These are phyloP conservation scores for Charina bottae DNA, from an alignment of 2,113 vertebrate genomes.

Conservation along the genomic window DNA sequence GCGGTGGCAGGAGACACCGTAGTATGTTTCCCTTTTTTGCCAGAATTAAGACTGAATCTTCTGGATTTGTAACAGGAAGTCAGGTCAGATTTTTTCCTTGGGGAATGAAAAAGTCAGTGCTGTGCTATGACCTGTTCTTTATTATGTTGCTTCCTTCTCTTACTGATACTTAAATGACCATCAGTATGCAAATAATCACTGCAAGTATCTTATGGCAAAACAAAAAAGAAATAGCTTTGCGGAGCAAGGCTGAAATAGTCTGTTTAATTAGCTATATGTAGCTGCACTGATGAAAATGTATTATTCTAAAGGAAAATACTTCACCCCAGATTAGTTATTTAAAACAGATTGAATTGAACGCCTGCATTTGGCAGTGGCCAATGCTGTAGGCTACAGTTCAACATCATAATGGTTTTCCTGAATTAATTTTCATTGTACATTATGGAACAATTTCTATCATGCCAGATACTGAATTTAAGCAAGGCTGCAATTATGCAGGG, in stretches of 20 bases:
- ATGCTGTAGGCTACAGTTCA: background rate
- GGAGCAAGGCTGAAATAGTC: constrained; percentile 60
- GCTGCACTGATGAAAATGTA: constrained; percentile 50
- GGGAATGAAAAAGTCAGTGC: constrained; percentile 38
- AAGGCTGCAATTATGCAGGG: background rate
- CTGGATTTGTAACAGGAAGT: constrained; percentile 24
- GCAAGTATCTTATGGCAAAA: constrained; percentile 51
- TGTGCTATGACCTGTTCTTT: constrained; percentile 28
- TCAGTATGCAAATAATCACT: constrained; percentile 45
- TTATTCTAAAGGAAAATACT: constrained; percentile 57
- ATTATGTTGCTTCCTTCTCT: constrained; percentile 28
- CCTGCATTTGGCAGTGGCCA: constrained; percentile 39
- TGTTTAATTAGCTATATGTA: constrained; percentile 64
- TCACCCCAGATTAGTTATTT: constrained; percentile 59
- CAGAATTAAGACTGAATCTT: constrained; percentile 32
- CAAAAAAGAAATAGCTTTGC: constrained; percentile 56
- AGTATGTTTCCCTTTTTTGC: constrained; percentile 41
- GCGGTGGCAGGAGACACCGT: background rate
- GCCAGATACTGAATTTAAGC: constrained; percentile 27
- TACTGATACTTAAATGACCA: constrained; percentile 52
- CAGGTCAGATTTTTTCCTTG: constrained; percentile 18
- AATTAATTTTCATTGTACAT: constrained; percentile 34
- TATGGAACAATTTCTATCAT: constrained; percentile 44
- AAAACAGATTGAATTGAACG: constrained; percentile 10
- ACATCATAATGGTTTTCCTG: constrained; percentile 11